A percentile compares a stretch with the other conserved stretches of the same genome.
These are phyloP conservation scores for Bos javanicus DNA, from an alignment of 2,113 vertebrate genomes.

Conservation along the genomic window DNA sequence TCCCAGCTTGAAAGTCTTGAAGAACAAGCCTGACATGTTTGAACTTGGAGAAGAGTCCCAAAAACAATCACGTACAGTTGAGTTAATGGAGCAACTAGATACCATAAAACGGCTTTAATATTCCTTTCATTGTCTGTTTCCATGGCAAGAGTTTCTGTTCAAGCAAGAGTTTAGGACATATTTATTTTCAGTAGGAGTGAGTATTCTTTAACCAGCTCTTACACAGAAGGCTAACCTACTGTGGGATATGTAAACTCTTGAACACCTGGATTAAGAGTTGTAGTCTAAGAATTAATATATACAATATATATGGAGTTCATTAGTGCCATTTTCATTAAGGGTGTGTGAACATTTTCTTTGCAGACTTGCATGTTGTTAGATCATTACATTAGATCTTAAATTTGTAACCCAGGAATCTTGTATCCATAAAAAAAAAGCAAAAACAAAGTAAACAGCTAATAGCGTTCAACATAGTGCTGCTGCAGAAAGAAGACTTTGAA, in stretches of 20 bases:
- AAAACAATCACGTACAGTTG: conserved; percentile 42
- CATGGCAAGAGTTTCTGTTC: not conserved
- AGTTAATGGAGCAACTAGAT: conserved; percentile 48
- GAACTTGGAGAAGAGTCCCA: conserved; percentile 50
- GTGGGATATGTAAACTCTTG: conserved; percentile 43
- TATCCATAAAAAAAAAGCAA: not conserved
- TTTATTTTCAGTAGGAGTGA: conserved; percentile 32
- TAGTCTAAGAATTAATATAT: conserved; percentile 63
- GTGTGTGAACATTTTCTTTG: conserved; percentile 50
- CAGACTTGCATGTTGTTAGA: conserved; percentile 5
- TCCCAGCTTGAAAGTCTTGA: conserved; percentile 49
- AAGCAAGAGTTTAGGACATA: conserved; percentile 40
- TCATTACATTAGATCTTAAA: conserved; percentile 35
- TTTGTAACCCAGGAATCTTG: not conserved
- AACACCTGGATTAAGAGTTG: conserved; percentile 56
- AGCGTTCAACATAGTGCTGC: not conserved
- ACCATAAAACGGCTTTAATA: conserved; percentile 35
- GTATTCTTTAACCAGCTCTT: conserved; percentile 32
- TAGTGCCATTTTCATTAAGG: conserved; percentile 37
- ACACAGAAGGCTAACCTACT: conserved; percentile 15
- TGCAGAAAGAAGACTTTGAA: conserved; percentile 3
- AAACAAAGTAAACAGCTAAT: not conserved
- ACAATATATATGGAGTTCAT: not conserved
- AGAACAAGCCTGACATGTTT: conserved; percentile 51
- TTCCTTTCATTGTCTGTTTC: conserved; percentile 35